Base-by-base conservation (phyloP, 2,797 vertebrate species). In the Falco novaeseelandiae region DNA sequence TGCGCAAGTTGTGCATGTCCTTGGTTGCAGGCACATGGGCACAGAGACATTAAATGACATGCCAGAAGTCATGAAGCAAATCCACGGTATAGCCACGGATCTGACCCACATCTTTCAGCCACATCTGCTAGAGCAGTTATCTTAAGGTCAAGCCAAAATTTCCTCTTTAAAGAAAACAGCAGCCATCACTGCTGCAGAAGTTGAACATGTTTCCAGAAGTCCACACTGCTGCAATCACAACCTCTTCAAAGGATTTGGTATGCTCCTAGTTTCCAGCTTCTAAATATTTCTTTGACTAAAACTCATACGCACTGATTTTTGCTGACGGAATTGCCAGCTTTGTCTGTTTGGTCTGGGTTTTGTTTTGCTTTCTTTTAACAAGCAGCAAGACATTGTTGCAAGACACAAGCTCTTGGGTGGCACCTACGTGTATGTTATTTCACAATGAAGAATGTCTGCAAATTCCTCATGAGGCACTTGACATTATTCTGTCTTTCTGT, bases 161-260 rank as follows among this genome's bases (percentile, higher is more conserved):
- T 69, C 63, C 40, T 49, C 57, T 21, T 38, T 5, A 67, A 0
- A 2, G n/a, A 65, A 74, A 80, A 84, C 67, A 83, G 70, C 90
- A 94, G 55, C 83, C 76, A 79, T 8, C 9, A 2, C 44, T 46
- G 78, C 61, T 0, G 4, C 2, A 44, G 85, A 66, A 95, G 70
- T 25, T 19, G 44, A 94, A 82, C 1, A 0, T 36, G 70, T 61
- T 95, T 94, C 87, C 82, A 95, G 82, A 96, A 71, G 84, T 94
- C 91, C 89, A 94, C 89, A 93, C 93, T 94, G 96, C 79, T 86
- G 83, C 74, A 94, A 87, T 92, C 72, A 77, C 0, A 57, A 95
- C 94, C 89, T 83, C 93, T 89, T 95, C 79, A 83, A 94, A 92
- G 79, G 65, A 92, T 93, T 89, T 93, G 73, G 58, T 96, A 72